Evolutionary conservation across 2,888 invertebrate genomes (phyloP).

Genomic region (Athripsodes cinereus): DNA sequence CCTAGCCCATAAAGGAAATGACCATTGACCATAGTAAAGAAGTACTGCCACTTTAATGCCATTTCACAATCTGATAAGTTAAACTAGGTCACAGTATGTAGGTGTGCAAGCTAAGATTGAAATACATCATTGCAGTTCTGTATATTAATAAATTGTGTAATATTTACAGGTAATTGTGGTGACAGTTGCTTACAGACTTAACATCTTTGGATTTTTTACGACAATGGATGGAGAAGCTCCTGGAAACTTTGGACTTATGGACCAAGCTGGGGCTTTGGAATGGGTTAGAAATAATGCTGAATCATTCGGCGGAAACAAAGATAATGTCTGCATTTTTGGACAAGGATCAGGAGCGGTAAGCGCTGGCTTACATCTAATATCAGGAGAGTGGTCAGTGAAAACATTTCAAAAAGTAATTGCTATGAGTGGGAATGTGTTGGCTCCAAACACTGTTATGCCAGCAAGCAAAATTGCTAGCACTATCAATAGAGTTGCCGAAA

Average conservation of each 20-base stretch:
- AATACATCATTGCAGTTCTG: no score
- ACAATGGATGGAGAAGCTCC: conserved; percentile 70
- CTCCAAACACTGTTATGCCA: conserved; percentile 55
- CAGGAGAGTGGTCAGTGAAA: conserved; percentile 56
- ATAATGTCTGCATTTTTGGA: conserved; percentile 71
- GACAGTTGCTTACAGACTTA: conserved; percentile 71
- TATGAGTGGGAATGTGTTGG: conserved; percentile 73
- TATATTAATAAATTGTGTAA: no score
- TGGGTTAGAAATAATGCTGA: conserved; percentile 75
- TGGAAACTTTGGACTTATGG: conserved; percentile 75
- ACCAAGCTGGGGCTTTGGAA: conserved; percentile 71
- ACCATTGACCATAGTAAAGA: conserved; percentile 22
- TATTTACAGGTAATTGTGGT: conserved; percentile 63
- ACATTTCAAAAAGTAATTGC: conserved; percentile 70
- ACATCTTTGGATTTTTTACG: conserved; percentile 79
- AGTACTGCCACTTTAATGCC: conserved; percentile 17
- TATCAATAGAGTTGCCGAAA: conserved; percentile 58
- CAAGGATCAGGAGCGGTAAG: conserved; percentile 77
- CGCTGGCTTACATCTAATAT: conserved; percentile 68
- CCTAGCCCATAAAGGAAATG: conserved; percentile 6
- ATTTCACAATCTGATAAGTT: conserved; percentile 21
- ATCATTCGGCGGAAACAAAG: conserved; percentile 67
- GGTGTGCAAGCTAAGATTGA: no score
- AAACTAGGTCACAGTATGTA: background rate
- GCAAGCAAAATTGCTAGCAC: conserved; percentile 56